A percentile compares a stretch with the other conserved stretches of the same genome.
phyloP scores from a whole-genome alignment of 2,113 vertebrate genomes.

The Jacana jacana region DNA sequence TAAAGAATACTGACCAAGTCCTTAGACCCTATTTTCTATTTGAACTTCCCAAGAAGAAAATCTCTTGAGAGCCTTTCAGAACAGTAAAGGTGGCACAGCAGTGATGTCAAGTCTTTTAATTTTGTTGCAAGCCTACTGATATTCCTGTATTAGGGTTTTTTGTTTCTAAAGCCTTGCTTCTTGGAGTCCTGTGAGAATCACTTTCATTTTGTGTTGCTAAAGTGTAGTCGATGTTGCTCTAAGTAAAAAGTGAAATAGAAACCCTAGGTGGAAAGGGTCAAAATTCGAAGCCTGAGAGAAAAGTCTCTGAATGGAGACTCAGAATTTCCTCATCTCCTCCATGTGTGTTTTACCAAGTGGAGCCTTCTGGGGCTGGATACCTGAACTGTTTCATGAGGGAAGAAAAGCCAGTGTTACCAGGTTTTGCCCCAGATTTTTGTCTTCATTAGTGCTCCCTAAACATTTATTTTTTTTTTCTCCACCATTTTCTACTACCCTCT shows the following conservation, averaged over 20 bases:
- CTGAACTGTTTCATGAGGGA: not conserved
- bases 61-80: conserved; percentile 5
- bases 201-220: not conserved
- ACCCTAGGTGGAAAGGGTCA: not conserved
- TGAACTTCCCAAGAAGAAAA: conserved; percentile 25
- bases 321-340: not conserved
- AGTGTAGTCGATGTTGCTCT: not conserved
- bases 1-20: conserved; percentile 3
- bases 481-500: not conserved
- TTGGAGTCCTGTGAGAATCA: not conserved
- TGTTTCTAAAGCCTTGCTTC: not conserved
- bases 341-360: not conserved
- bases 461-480: not conserved
- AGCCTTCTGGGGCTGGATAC: not conserved
- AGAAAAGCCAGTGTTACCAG: not conserved
- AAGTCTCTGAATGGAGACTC: not conserved
- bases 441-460: not conserved
- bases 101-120: conserved; percentile 7
- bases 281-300: not conserved
- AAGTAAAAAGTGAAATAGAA: not conserved
- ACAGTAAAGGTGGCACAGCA: not conserved
- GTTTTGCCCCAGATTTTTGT: not conserved
- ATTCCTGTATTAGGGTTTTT: not conserved
- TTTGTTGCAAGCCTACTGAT: not conserved
- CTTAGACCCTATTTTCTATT: conserved; percentile 3